Base-by-base conservation (phyloP, 2,888 invertebrate species). In the Trichogramma dendrolimi region DNA sequence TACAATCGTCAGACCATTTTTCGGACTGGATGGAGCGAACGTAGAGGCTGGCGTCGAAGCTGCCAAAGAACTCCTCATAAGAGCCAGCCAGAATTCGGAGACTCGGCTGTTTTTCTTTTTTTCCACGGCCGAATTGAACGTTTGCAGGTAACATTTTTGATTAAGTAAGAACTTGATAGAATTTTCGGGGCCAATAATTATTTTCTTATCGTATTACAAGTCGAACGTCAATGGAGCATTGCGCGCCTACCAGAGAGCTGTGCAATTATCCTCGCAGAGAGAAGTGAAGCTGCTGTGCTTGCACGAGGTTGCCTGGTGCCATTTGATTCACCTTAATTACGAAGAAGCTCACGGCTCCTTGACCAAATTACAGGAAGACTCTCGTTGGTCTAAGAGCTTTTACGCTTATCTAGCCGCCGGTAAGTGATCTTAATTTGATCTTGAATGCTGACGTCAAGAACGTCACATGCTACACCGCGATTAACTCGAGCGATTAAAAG, bases 291-390 rank as follows among this genome's bases (percentile, higher is more conserved):
- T 86, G 11, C 79, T 87, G 52, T 84, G 86, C 67, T 73, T 83
- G 43, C 84, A 85, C 73, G 87, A 88, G 76, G 84, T 87, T 55
- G 87, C 85, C 55, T 88, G 87, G 87, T 87, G 87, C 71, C 82
- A 85, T 70, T 73, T 88, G 48, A 84, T 87, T 67, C 82, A 83
- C 64, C 76, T 88, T 63, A 83, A 85, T 68, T 87, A 84, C 78
- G 74, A 75, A 14, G 79, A 83, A 64, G 83, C 85, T 4, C 79
- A 81, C 69, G 73, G 72, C 51, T 82, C 82, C 44, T 85, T 86
- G 68, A 71, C 79, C 7, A 82, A 83, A 68, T 77, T 88, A 53
- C 84, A 83, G 67, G 79, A 81, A 55, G 82, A 84, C 60, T 86
- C 86, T 48, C 81, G 85, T 67, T 88, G 88, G 87, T 87, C 87